Evolutionary conservation across 2,113 vertebrate genomes (phyloP), one percentile per base, ranked within the genome.

Genomic region (Cynopterus brachyotis): DNA sequence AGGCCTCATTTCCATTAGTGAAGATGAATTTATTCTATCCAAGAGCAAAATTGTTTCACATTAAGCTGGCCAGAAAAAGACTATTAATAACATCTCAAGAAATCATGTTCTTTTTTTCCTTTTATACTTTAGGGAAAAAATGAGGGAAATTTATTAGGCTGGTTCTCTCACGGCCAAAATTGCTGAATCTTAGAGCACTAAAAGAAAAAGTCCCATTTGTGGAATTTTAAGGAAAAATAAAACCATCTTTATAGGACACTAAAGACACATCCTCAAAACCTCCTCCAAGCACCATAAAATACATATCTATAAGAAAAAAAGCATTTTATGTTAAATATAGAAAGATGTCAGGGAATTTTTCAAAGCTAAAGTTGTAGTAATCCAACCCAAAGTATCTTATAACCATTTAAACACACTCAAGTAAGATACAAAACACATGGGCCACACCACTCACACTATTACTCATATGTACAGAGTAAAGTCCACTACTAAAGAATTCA

Each of bases 191-290:
- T 78, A 92, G 15, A 19, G 75, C 35, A 92, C 62, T 35, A 79
- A 69, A 0, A 89, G 40, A 91, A 95, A 79, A 75, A 94, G 26
- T 90, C 20, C 50, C 45, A 64, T 83, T 17, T 47, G 17, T 91
- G 55, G 37, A 92, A 79, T 93, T 95, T 94, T 88, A 87, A 60
- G 47, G 53, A 79, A 93, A 59, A 84, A 73, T 83, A 89, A 93
- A 88, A 93, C 42, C 93, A 16, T 95, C 37, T 93, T 85, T 84
- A 72, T 69, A 86, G 83, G 60, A 91, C 19, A 89, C 59, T 85
- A 90, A 96, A 67, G 24, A 32, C 40, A 79, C 53, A 93, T 59
- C n/a, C n/a, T 91, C 79, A 91, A 57, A 94, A 60, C 83, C 66
- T 85, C 35, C 22, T 28, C 81, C 24, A 87, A 80, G 30, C 70